Base-by-base conservation (phyloP, 2,797 vertebrate species). In the Thalassophryne amazonica region DNA sequence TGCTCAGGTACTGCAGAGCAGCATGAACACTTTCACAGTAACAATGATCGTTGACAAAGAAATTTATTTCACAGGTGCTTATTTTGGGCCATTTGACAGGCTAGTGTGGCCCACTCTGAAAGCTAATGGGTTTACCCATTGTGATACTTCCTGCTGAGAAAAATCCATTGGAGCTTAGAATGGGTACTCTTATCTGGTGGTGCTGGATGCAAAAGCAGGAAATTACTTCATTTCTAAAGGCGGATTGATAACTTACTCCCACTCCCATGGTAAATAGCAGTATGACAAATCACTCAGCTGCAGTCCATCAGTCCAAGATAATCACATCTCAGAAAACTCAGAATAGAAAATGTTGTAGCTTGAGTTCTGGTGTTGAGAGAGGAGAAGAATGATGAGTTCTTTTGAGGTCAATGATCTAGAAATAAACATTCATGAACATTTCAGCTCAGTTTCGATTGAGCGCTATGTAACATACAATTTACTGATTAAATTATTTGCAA, bases 71-170 rank as follows among this genome's bases (percentile, higher is more conserved):
- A 41, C 43, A 37, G 45, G 49, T 41, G 65, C 69, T 84, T 80
- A 69, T 79, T 84, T 74, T 80, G 60, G 71, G 57, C n/a, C 1
- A 0, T 51, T 17, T 58, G 37, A 56, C 47, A 56, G 68, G 53
- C 62, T 75, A 73, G 60, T 16, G 37, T 36, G 49, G 41, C 35
- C 56, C 2, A 11, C 59, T 33, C 57, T 35, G 21, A 46, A 22
- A 54, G 60, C 55, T 77, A 79, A 83, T 84, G 83, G 69, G 64
- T 62, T 37, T 34, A 34, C 29, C 77, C 79, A 83, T 85, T 86
- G 77, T 83, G 66, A 62, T 64, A 72, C 83, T 89, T 90, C 89
- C 90, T 88, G 84, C 11, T 29, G 40, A 69, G 56, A 48, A 63
- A 64, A 73, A 62, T 76, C 83, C 55, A 69, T 40, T 28, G 48